Evolutionary conservation across 2,797 vertebrate species (phyloP).

Genomic region (Sphaeramia orbicularis): DNA sequence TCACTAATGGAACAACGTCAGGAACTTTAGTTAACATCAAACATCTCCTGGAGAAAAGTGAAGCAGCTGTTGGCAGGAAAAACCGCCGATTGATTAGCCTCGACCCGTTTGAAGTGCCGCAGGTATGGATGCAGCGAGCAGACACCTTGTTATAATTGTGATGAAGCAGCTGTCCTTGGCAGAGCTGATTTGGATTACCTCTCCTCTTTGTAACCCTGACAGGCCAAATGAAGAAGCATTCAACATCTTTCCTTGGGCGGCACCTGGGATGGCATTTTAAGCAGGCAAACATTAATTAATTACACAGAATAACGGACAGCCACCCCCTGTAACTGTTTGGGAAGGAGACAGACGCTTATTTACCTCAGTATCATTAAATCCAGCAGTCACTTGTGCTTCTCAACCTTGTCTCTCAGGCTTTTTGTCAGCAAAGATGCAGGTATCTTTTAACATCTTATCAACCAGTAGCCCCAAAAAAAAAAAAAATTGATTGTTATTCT

Average conservation of each 20-base stretch:
- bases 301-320: slow-evolving; percentile 57
- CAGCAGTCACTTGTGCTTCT: slow-evolving; percentile 24
- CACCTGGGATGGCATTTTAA: slow-evolving; percentile 55
- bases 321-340: slow-evolving; percentile 47
- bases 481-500: too few relatives aligned
- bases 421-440: slow-evolving; percentile 28
- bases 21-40: slow-evolving; percentile 63
- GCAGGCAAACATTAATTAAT: slow-evolving; percentile 80
- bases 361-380: slow-evolving; percentile 47
- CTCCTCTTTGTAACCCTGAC: slow-evolving; percentile 78
- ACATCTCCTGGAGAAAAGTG: slow-evolving; percentile 36
- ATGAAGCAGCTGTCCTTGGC: slow-evolving; percentile 80
- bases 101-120: slow-evolving; percentile 59
- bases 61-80: slow-evolving; percentile 25
- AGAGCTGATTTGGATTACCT: slow-evolving; percentile 79
- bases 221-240: slow-evolving; percentile 82
- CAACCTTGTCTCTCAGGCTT: slow-evolving; percentile 14
- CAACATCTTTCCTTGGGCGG: slow-evolving; percentile 56
- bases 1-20: slow-evolving; percentile 50
- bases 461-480: too few relatives aligned
- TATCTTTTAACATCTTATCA: slow-evolving; percentile 4
- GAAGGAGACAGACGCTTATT: slow-evolving; percentile 53
- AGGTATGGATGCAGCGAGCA: slow-evolving; percentile 63
- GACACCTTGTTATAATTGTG: slow-evolving; percentile 79
- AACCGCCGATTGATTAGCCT: slow-evolving; percentile 66